Percentiles rank a stretch among this genome's conserved stretches.
Evolutionary conservation across 2,888 invertebrate genomes (phyloP).

Genomic region (Parnassius apollo): DNA sequence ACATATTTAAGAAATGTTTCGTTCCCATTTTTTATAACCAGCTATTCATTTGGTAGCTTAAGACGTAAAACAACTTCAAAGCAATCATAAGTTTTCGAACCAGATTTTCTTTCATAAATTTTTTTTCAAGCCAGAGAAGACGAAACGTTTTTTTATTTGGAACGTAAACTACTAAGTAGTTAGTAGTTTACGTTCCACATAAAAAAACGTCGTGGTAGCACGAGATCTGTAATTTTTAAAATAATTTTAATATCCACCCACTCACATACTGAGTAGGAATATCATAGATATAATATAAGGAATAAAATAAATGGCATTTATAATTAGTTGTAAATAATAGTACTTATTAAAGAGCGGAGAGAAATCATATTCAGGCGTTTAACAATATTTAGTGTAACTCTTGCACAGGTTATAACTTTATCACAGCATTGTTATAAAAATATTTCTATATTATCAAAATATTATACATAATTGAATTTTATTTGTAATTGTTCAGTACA

Average conservation of each 20-base stretch:
- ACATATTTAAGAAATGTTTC: no score
- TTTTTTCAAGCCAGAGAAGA: no score
- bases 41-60: no score
- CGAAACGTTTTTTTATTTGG: no score
- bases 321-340: slow-evolving; percentile 42
- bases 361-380: not conserved
- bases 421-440: slow-evolving; percentile 20
- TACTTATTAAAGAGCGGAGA: slow-evolving; percentile 26
- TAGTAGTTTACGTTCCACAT: no score
- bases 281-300: not conserved
- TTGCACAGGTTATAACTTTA: slow-evolving; percentile 26
- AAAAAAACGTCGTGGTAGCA: no score
- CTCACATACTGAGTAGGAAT: not conserved
- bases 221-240: not conserved
- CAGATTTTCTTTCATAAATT: no score
- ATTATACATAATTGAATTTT: no score
- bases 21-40: no score
- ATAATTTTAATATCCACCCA: not conserved
- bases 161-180: not conserved
- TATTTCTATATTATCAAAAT: not conserved
- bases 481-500: not conserved
- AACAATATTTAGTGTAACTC: slow-evolving; percentile 30
- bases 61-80: no score
- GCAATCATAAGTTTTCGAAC: no score
- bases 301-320: slow-evolving; percentile 40